Evolutionary conservation across 1,140 invertebrate genomes (phyloP), one percentile per base, ranked within the genome.

Genomic region (Apis cerana): DNA sequence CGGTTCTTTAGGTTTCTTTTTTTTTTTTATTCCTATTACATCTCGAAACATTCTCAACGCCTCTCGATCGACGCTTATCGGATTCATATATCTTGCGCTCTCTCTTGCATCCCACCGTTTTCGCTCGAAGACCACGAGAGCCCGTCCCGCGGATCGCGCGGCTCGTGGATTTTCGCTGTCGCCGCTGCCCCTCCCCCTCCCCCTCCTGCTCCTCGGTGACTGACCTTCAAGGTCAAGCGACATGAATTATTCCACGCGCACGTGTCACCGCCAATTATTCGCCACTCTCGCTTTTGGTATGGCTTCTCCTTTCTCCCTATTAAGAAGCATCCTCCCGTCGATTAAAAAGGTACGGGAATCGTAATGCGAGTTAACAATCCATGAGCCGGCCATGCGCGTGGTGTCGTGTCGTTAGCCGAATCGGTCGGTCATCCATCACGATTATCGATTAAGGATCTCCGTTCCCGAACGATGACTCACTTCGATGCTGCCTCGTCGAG

Each of bases 161-260:
- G 69, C 71, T 67, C 61, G 21, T 59, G 65, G 65, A 78, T 69
- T 43, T 43, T 43, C 33, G 33, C 4, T 33, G 12, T 67, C 56
- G 8, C n/a, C 33, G 33, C 19, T 43, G 27, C 19, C 7, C 11
- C 21, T 15, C 10, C 11, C 52, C 33, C 52, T 33, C 27, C 9
- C 1, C 56, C 12, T 33, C 9, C 50, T 71, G 48, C 15, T 50
- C 15, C 50, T 23, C 62, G 70, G 64, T 61, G 62, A n/a, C 56
- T 61, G 82, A 76, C 85, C 85, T 85, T 87, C 84, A 21, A 27
- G 65, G 21, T 64, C 43, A 82, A 23, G 62, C 59, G n/a, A 19
- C 48, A 84, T 88, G 82, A 88, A 88, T 88, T 88, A 88, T 88
- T 88, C 86, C 74, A 62, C 50, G 78, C 75, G 86, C 74, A 65